Conservation (phyloP, 2,797 vertebrate genomes). For the Rhabdomys pumilio region DNA sequence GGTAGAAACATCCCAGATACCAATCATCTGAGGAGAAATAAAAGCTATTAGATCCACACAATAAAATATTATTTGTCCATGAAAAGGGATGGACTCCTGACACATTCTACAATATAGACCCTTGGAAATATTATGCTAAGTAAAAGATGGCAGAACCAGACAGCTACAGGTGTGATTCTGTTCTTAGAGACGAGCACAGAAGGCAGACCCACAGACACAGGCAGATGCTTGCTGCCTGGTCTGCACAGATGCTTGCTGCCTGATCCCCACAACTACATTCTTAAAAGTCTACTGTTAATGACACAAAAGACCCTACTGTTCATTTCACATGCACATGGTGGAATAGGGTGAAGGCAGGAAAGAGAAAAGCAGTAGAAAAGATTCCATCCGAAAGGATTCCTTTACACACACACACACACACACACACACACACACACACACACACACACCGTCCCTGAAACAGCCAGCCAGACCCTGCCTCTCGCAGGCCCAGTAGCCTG, state of each 20-base stretch:
- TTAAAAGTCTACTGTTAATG: conserved; percentile 23
- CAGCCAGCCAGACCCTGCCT: conserved; percentile 76
- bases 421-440: too few species aligned
- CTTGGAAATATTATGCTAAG: conserved; percentile 36
- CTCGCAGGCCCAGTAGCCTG: conserved; percentile 68
- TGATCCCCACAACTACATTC: neutral
- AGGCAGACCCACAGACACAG: conserved; percentile 7
- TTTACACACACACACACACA: neutral
- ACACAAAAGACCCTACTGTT: neutral
- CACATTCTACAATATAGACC: neutral
- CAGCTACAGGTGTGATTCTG: neutral
- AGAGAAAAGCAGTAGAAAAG: conserved; percentile 53
- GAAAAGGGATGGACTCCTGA: conserved; percentile 31
- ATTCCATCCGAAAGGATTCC: conserved; percentile 37
- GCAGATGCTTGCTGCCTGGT: neutral
- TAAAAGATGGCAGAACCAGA: neutral
- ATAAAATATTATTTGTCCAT: conserved; percentile 34
- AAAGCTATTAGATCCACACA: conserved; percentile 1
- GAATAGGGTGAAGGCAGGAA: neutral
- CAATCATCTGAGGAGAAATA: conserved; percentile 26
- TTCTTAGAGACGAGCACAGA: conserved; percentile 15
- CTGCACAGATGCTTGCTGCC: neutral
- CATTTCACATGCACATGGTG: neutral
- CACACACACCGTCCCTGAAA: too few species aligned
- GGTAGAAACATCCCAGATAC: neutral